phyloP scores from a whole-genome alignment of 2,113 vertebrate genomes.

The Tenrec ecaudatus region DNA sequence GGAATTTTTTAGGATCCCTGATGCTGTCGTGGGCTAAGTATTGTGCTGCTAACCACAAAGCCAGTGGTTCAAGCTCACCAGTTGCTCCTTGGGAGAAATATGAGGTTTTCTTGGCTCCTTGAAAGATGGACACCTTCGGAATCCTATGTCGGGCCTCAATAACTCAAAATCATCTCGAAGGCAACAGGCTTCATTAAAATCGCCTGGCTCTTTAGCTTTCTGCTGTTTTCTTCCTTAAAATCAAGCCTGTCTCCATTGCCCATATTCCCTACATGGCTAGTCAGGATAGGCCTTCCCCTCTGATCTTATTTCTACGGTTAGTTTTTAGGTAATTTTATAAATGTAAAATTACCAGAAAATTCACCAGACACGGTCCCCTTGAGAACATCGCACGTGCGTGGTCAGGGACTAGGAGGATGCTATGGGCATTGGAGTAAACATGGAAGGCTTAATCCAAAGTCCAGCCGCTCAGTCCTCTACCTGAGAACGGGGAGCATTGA shows the following conservation, averaged over 20 bases:
- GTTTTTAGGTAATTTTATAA: conserved; percentile 8
- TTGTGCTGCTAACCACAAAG: no score
- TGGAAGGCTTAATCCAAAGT: background rate
- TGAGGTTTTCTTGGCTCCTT: no score
- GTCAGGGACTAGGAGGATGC: background rate
- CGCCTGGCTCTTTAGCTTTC: background rate
- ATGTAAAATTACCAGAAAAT: conserved; percentile 16
- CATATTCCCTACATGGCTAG: background rate
- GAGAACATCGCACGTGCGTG: background rate
- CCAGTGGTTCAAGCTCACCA: no score
- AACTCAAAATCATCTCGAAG: no score
- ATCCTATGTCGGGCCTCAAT: no score
- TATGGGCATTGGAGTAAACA: background rate
- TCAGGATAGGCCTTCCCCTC: background rate
- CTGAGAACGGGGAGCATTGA: background rate
- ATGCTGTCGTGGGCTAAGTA: no score
- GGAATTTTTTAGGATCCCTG: no score
- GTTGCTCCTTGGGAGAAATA: no score
- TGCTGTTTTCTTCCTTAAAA: conserved; percentile 32
- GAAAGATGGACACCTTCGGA: no score
- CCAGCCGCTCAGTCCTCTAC: background rate
- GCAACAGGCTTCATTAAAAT: background rate
- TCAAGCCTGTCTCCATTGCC: background rate
- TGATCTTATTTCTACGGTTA: conserved; percentile 5
- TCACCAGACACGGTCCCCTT: background rate